Conservation (phyloP, 2,888 invertebrate genomes). For the Drosophila kokeensis region DNA sequence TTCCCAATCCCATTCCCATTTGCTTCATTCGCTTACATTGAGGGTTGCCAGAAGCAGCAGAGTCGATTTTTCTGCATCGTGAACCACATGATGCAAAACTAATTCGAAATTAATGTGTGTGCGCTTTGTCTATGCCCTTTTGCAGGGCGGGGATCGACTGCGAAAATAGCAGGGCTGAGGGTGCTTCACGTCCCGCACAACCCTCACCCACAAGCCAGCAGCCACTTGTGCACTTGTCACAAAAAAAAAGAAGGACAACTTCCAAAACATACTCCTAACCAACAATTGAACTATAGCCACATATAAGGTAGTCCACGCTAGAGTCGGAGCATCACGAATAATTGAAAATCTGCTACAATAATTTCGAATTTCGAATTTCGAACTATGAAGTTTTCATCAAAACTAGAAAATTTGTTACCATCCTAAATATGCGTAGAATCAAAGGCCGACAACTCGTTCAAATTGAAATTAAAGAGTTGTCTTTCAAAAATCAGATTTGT, state of each 20-base stretch:
- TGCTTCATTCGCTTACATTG: constrained; percentile 9
- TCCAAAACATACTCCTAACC: not conserved
- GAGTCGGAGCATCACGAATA: not conserved
- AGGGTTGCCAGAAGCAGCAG: constrained; percentile 57
- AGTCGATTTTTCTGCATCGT: constrained; percentile 85
- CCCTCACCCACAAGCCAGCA: constrained; percentile 5
- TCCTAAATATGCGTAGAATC: no score
- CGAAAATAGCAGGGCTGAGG: constrained; percentile 14
- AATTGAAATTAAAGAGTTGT: not conserved
- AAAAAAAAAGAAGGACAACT: not conserved
- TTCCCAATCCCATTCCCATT: not conserved
- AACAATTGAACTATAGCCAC: not conserved
- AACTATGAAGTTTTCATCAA: not conserved
- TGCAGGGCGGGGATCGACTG: constrained; percentile 20
- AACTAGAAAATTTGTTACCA: no score
- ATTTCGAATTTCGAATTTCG: not conserved
- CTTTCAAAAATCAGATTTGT: not conserved
- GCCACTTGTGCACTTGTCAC: constrained; percentile 55
- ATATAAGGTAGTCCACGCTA: not conserved
- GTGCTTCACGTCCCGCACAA: constrained; percentile 10
- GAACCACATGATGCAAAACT: constrained; percentile 86
- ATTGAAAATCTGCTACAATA: not conserved
- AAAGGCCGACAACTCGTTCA: no score
- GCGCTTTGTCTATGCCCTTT: constrained; percentile 75
- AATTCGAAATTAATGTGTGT: constrained; percentile 86